Percentiles rank a stretch among this genome's conserved stretches.
phyloP scores from a whole-genome alignment of 2,113 vertebrate species.

The Gasterosteus aculeatus region DNA sequence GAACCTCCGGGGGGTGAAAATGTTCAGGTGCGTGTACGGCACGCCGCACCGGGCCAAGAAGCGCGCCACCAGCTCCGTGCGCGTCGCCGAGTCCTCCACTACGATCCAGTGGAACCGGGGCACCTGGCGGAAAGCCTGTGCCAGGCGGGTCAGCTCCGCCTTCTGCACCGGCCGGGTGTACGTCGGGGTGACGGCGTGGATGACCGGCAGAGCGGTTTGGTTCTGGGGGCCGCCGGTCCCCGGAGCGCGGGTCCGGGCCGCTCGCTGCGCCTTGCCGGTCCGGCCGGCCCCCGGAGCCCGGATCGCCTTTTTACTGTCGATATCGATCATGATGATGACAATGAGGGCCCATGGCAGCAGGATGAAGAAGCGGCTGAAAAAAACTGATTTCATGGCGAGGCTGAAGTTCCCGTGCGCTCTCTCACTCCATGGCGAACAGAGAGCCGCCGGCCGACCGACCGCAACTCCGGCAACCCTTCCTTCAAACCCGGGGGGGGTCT shows the following conservation, averaged over 20 bases:
- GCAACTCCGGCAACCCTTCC: slow-evolving; percentile 25
- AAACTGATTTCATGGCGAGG: slow-evolving; percentile 87
- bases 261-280: slow-evolving; percentile 58
- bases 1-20: slow-evolving; percentile 93
- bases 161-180: slow-evolving; percentile 96
- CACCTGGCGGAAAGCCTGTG: slow-evolving; percentile 95
- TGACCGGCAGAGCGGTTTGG: slow-evolving; percentile 81
- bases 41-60: slow-evolving; percentile 88
- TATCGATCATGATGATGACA: slow-evolving; percentile 93
- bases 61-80: slow-evolving; percentile 90
- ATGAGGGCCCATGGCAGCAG: slow-evolving; percentile 93
- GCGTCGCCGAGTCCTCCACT: slow-evolving; percentile 89
- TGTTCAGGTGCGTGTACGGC: slow-evolving; percentile 90
- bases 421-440: slow-evolving; percentile 61
- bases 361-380: slow-evolving; percentile 90
- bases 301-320: slow-evolving; percentile 83
- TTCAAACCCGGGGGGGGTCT: not conserved
- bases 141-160: slow-evolving; percentile 93
- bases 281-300: slow-evolving; percentile 73
- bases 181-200: slow-evolving; percentile 96
- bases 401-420: slow-evolving; percentile 47
- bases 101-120: slow-evolving; percentile 93
- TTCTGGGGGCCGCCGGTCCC: slow-evolving; percentile 57
- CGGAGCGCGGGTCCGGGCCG: slow-evolving; percentile 43
- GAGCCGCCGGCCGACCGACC: not conserved